Conservation (phyloP, 2,888 invertebrate species). For the Imbricaverruca yamaguchii region DNA sequence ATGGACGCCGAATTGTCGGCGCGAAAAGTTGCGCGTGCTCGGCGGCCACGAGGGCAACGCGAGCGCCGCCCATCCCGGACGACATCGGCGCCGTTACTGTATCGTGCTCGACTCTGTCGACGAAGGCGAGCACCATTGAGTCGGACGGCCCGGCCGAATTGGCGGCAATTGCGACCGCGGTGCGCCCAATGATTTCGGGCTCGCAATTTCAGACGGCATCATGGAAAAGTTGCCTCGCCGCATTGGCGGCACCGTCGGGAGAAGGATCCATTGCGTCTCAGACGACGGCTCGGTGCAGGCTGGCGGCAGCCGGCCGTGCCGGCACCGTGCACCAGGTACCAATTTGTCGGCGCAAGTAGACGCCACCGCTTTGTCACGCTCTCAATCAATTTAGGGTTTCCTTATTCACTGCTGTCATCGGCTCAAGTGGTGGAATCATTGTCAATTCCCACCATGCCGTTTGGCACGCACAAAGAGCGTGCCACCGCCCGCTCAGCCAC, state of each 20-base stretch:
- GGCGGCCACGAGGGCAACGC: not conserved
- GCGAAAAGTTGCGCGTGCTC: not conserved
- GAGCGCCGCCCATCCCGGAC: not conserved
- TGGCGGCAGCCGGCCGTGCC: too few species aligned
- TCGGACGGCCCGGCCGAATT: not conserved
- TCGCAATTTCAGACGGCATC: not conserved
- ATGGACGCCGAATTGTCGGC: not conserved
- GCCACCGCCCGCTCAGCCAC: too few species aligned
- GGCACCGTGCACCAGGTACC: not conserved
- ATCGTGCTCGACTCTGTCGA: not conserved
- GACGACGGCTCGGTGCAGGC: too few species aligned
- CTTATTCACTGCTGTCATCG: not conserved
- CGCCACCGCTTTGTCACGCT: not conserved
- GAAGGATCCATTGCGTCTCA: not conserved
- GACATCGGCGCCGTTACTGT: not conserved
- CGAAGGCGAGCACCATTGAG: constrained; percentile 13
- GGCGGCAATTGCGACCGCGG: not conserved
- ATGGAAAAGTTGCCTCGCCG: not conserved
- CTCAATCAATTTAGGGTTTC: constrained; percentile 8
- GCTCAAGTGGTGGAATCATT: not conserved
- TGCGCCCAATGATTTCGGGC: not conserved
- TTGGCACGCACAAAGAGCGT: too few species aligned
- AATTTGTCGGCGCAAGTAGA: not conserved
- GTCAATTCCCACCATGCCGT: not conserved
- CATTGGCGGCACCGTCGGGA: not conserved